Conservation (phyloP, 2,113 vertebrate species). For the Nothoprocta pentlandii region DNA sequence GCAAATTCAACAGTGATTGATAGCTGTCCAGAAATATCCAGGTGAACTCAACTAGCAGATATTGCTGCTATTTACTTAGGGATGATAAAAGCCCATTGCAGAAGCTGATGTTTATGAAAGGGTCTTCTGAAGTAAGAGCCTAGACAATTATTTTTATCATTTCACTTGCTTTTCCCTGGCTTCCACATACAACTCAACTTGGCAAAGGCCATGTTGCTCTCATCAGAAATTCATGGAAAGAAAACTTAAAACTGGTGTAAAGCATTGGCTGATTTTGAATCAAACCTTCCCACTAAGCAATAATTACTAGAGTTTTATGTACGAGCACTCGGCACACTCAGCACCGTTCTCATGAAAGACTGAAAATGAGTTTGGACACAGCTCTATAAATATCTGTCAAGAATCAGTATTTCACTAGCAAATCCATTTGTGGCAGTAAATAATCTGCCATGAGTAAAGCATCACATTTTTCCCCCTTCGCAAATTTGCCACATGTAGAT, state of each 20-base stretch:
- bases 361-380: neutral
- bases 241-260: neutral
- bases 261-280: neutral
- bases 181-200: neutral
- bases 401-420: neutral
- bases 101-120: neutral
- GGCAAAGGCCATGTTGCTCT: neutral
- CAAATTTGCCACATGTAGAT: neutral
- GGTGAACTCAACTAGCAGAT: neutral
- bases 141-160: neutral
- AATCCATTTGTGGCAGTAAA: neutral
- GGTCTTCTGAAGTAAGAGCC: neutral
- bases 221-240: neutral
- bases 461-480: neutral
- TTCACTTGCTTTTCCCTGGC: neutral
- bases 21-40: slow-evolving; percentile 16
- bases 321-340: neutral
- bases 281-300: neutral
- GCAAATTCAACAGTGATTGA: neutral
- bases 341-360: neutral
- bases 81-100: neutral
- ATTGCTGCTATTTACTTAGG: neutral
- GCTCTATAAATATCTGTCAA: neutral
- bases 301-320: neutral
- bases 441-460: neutral